phyloP scores from a whole-genome alignment of 2,888 invertebrate genomes.

The Catocala fraxini region DNA sequence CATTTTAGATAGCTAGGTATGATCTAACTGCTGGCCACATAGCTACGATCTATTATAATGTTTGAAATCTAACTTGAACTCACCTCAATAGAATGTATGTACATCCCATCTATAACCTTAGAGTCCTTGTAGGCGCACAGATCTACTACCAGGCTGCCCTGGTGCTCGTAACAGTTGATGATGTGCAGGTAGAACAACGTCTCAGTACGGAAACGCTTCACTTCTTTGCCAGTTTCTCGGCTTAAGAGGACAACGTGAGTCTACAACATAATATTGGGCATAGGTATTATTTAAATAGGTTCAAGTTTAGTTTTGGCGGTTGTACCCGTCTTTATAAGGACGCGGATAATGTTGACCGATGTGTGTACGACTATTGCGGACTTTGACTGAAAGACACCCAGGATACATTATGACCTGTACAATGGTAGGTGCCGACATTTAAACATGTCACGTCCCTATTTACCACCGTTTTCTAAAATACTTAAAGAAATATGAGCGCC shows the following conservation, averaged over 20 bases:
- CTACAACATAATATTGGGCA: constrained; percentile 60
- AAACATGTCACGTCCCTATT: too few species aligned
- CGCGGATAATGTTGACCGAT: too few species aligned
- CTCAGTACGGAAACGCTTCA: constrained; percentile 79
- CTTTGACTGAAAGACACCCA: too few species aligned
- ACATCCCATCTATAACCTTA: constrained; percentile 95
- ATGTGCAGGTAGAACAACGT: constrained; percentile 95
- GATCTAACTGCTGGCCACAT: too few species aligned
- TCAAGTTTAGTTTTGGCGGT: background rate
- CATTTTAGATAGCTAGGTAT: too few species aligned
- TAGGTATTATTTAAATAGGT: too few species aligned
- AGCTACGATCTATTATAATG: background rate
- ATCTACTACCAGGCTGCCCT: constrained; percentile 91
- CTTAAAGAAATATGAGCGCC: too few species aligned
- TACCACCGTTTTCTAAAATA: too few species aligned
- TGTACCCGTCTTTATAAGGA: too few species aligned
- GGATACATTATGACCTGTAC: too few species aligned
- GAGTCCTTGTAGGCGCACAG: constrained; percentile 95
- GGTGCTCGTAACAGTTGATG: constrained; percentile 94
- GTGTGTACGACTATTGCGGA: too few species aligned
- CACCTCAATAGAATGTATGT: constrained; percentile 93
- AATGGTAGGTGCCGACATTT: too few species aligned
- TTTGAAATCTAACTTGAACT: constrained; percentile 25
- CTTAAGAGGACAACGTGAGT: constrained; percentile 90
- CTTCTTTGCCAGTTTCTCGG: constrained; percentile 87